These are phyloP conservation scores for Jacana jacana DNA, from an alignment of 2,113 vertebrate genomes.

Conservation along the genomic window DNA sequence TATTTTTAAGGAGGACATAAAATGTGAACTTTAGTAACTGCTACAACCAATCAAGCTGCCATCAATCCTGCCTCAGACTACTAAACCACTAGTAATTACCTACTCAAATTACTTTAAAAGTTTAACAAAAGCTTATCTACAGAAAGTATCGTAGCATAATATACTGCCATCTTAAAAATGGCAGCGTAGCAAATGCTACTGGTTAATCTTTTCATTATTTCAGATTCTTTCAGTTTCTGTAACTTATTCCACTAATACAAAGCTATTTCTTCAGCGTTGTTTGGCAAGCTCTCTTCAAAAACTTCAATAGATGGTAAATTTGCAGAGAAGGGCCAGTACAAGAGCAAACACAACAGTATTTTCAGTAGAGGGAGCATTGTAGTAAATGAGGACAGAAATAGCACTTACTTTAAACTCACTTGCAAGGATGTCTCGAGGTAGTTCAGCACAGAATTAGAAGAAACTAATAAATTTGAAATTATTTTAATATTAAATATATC, in stretches of 20 bases:
- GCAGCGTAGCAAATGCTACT: background rate
- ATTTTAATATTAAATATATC: background rate
- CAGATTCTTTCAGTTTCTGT: background rate
- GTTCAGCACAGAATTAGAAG: background rate
- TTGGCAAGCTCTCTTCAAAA: background rate
- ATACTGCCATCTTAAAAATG: background rate
- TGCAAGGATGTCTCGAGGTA: background rate
- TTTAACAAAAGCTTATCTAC: constrained; percentile 55
- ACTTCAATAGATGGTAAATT: background rate
- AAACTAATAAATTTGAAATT: background rate
- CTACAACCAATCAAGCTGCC: constrained; percentile 45
- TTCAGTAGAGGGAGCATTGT: background rate
- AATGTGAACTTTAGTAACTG: constrained; percentile 63
- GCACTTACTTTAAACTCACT: background rate
- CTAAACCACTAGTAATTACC: constrained; percentile 29
- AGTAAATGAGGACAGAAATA: background rate
- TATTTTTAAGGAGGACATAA: constrained; percentile 64
- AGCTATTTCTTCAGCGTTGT: background rate
- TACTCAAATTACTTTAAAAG: constrained; percentile 33
- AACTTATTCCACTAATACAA: background rate
- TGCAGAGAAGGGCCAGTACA: background rate
- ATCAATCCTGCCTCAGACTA: constrained; percentile 34
- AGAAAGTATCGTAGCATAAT: background rate
- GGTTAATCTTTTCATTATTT: background rate
- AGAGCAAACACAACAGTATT: background rate